Conservation (phyloP, 1,140 invertebrate species). For the Saccostrea cuccullata region DNA sequence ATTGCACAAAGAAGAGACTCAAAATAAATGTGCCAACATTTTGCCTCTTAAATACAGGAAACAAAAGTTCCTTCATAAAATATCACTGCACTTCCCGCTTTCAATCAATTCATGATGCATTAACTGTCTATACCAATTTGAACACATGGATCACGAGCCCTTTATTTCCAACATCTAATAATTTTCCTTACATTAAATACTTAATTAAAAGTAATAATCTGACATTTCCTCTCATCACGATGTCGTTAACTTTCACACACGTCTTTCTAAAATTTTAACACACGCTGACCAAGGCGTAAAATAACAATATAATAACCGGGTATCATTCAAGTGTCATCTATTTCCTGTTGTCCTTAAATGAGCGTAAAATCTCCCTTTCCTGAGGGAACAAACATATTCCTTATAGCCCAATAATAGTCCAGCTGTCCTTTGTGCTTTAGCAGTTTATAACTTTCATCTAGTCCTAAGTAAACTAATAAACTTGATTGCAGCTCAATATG, state of each 20-base stretch:
- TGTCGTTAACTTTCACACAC: neutral
- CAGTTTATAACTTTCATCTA: constrained; percentile 10
- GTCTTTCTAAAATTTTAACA: neutral
- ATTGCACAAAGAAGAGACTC: neutral
- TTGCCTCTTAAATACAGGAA: constrained; percentile 3
- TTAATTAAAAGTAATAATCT: neutral
- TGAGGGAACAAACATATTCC: neutral
- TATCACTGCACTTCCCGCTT: neutral
- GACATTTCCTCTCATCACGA: neutral
- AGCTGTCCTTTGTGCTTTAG: neutral
- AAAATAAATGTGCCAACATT: neutral
- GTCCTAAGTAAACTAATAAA: constrained; percentile 29
- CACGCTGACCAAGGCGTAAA: neutral
- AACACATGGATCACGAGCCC: neutral
- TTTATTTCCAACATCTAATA: neutral
- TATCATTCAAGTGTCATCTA: neutral
- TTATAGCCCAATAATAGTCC: neutral
- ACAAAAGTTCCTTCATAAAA: constrained; percentile 22
- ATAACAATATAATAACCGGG: neutral
- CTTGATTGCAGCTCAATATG: constrained; percentile 31
- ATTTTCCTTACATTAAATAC: neutral
- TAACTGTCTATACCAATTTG: neutral
- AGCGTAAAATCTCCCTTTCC: constrained; percentile 13
- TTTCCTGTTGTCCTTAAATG: constrained; percentile 24
- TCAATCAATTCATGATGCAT: neutral